Evolutionary conservation across 1,140 invertebrate genomes (phyloP).

Genomic region (Samia ricini): DNA sequence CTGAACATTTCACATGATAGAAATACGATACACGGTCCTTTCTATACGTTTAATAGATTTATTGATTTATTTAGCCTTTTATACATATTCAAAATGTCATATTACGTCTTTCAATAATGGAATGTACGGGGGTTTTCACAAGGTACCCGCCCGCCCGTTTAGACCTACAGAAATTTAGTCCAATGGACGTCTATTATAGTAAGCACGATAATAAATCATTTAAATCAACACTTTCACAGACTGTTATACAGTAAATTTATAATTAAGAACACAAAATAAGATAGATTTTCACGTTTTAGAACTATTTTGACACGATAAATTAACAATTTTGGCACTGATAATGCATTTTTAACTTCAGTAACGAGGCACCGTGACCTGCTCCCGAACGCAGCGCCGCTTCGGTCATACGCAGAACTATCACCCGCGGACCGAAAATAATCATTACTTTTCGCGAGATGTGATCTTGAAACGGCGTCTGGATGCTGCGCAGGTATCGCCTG

Average conservation of each 20-base stretch:
- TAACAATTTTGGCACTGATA: constrained; percentile 64
- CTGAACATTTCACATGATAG: background rate
- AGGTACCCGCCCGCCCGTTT: constrained; percentile 6
- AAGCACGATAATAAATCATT: constrained; percentile 1
- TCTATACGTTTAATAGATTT: background rate
- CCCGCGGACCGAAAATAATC: constrained; percentile 72
- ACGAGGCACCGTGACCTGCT: constrained; percentile 27
- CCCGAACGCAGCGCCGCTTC: constrained; percentile 47
- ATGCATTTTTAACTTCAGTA: constrained; percentile 64
- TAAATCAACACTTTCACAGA: background rate
- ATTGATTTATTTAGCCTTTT: background rate
- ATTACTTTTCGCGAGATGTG: constrained; percentile 76
- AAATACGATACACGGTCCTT: background rate
- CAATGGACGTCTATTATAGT: background rate
- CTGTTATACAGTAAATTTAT: background rate
- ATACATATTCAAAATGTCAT: background rate
- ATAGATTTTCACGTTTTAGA: background rate
- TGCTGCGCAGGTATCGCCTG: constrained; percentile 68
- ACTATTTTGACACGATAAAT: constrained; percentile 28
- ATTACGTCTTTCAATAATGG: background rate
- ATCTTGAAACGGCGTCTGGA: constrained; percentile 59
- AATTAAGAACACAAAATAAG: constrained; percentile 3
- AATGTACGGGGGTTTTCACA: background rate
- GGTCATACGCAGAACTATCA: constrained; percentile 66
- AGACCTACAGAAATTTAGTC: constrained; percentile 13